Percentiles rank a stretch among this genome's conserved stretches.
Evolutionary conservation across 2,888 invertebrate genomes (phyloP).

Genomic region (Stenurella melanura): DNA sequence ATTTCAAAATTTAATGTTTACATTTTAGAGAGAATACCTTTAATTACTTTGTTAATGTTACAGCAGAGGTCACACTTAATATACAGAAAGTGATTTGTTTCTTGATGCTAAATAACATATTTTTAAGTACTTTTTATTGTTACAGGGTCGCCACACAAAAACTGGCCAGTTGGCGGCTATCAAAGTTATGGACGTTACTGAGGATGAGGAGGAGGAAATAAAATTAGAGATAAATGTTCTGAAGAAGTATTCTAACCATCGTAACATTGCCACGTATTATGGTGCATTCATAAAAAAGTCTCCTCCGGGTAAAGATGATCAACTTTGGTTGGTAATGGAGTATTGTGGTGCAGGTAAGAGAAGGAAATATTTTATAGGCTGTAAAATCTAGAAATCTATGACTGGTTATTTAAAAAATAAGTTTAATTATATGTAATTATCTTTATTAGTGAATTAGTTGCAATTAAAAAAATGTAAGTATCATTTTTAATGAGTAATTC

Average conservation of each 20-base stretch:
- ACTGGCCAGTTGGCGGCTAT: conserved; percentile 99
- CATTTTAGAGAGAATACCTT: too few relatives aligned
- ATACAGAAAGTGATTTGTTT: background rate
- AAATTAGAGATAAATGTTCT: conserved; percentile 99
- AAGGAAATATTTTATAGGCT: too few relatives aligned
- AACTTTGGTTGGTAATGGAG: conserved; percentile 99
- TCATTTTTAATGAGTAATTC: too few relatives aligned
- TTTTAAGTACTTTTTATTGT: conserved; percentile 24
- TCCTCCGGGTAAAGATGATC: conserved; percentile 99
- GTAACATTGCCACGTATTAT: conserved; percentile 99
- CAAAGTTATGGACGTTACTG: conserved; percentile 99
- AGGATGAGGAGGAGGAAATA: conserved; percentile 99
- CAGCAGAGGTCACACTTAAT: too few relatives aligned
- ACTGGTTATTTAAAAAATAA: too few relatives aligned
- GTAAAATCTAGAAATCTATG: too few relatives aligned
- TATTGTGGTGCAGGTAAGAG: conserved; percentile 98
- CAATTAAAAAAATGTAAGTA: too few relatives aligned
- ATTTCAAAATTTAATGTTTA: too few relatives aligned
- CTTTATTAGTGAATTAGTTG: too few relatives aligned
- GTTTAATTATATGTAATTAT: too few relatives aligned
- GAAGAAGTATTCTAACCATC: conserved; percentile 98
- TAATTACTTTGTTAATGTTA: too few relatives aligned
- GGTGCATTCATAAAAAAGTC: conserved; percentile 99
- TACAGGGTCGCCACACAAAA: conserved; percentile 98
- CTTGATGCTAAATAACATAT: background rate